These are phyloP conservation scores for Oikopleura vanhoeffeni DNA, from an alignment of 23 tunicate genomes.

Conservation along the genomic window DNA sequence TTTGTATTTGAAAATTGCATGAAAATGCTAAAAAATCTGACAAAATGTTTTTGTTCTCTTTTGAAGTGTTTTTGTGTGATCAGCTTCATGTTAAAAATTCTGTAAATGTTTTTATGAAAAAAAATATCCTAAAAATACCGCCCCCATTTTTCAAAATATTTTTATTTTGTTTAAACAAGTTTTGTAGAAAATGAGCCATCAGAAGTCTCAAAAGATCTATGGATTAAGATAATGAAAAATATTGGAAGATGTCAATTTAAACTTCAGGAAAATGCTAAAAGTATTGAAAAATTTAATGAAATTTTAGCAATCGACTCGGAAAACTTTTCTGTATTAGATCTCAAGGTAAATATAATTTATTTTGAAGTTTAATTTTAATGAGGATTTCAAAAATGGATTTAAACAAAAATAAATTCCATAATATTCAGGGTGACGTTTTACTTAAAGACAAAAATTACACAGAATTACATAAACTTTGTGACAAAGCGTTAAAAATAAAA, in stretches of 20 bases:
- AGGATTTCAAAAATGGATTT: too few relatives aligned
- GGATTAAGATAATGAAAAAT: constrained; percentile 54
- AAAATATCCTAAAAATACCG: too few relatives aligned
- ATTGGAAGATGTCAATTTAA: neutral
- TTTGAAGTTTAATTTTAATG: neutral
- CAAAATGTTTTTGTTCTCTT: too few relatives aligned
- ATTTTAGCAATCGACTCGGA: neutral
- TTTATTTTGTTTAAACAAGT: neutral
- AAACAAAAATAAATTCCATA: too few relatives aligned
- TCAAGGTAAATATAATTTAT: neutral
- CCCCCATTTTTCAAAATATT: neutral
- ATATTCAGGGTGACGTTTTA: neutral
- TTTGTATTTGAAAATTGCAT: too few relatives aligned
- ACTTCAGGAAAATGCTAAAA: neutral
- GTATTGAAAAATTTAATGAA: neutral
- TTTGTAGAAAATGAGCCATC: neutral
- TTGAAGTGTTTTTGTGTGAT: too few relatives aligned
- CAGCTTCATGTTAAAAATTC: too few relatives aligned
- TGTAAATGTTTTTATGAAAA: too few relatives aligned
- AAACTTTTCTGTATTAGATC: neutral
- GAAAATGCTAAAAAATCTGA: too few relatives aligned
- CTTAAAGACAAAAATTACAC: neutral
- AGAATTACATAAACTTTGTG: neutral
- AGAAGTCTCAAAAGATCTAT: constrained; percentile 31
- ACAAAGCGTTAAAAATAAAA: neutral